Percentiles rank a stretch among this genome's conserved stretches.
Evolutionary conservation across 2,797 vertebrate genomes (phyloP).

Genomic region (Halcyon leucocephala): DNA sequence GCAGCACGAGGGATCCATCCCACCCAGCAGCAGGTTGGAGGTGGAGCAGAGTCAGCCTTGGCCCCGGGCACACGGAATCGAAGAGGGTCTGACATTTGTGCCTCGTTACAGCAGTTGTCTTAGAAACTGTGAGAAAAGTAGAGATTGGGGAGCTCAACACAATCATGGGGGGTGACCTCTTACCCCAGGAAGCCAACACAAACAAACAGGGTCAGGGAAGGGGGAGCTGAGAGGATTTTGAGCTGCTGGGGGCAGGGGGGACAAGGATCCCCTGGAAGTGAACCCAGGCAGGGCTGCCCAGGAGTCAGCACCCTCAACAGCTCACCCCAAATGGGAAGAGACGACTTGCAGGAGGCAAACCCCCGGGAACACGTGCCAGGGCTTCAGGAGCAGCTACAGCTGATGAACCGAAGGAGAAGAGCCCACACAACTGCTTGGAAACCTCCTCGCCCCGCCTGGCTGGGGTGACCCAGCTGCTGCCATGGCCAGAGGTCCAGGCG

Average conservation of each 20-base stretch:
- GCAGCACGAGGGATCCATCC: not conserved
- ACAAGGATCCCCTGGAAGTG: not conserved
- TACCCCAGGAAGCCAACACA: not conserved
- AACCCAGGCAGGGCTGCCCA: not conserved
- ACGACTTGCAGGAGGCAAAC: not conserved
- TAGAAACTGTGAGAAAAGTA: constrained; percentile 31
- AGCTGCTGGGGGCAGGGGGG: not conserved
- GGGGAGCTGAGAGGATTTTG: rapidly evolving
- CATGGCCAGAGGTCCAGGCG: not conserved
- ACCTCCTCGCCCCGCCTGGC: not conserved
- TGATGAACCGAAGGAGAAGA: not conserved
- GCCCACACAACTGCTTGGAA: not conserved
- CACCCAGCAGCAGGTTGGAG: not conserved
- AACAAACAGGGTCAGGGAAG: not conserved
- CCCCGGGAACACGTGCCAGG: not conserved
- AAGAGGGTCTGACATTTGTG: not conserved
- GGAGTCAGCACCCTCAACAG: not conserved
- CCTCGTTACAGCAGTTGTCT: not conserved
- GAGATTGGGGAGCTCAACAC: not conserved
- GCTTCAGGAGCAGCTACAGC: not conserved
- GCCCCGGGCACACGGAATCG: not conserved
- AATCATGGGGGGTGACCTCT: not conserved
- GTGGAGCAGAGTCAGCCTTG: not conserved
- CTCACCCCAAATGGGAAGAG: not conserved
- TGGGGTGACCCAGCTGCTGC: not conserved